A percentile compares a stretch with the other conserved stretches of the same genome.
Conservation (phyloP, 1,140 invertebrate species). For the Bombus sibiricus region DNA sequence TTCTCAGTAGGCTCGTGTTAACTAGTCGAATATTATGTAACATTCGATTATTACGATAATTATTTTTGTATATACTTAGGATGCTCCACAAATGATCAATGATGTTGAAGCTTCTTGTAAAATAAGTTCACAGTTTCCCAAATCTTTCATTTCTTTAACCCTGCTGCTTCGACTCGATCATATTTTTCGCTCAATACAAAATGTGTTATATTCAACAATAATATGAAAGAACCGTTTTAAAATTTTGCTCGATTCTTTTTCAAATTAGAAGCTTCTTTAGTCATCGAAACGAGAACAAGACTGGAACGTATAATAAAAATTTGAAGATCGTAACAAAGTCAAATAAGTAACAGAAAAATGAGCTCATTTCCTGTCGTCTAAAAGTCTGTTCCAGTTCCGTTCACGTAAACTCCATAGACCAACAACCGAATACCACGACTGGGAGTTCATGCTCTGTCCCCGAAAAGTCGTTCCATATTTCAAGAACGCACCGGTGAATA, state of each 20-base stretch:
- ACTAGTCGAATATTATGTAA: not conserved
- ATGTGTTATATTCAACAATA: not conserved
- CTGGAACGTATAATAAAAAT: not conserved
- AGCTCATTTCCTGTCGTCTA: not conserved
- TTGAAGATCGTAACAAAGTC: not conserved
- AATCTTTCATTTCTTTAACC: not conserved
- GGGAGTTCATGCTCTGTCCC: not conserved
- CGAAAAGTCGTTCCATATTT: not conserved
- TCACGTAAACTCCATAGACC: not conserved
- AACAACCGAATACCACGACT: not conserved
- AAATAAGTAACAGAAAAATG: not conserved
- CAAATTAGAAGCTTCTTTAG: not conserved
- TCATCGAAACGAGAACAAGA: not conserved
- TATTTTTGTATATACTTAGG: not conserved
- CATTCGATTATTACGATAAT: not conserved
- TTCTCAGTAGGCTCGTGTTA: not conserved
- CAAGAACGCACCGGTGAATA: conserved; percentile 17
- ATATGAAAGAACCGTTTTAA: not conserved
- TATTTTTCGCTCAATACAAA: not conserved
- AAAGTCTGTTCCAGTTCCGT: not conserved
- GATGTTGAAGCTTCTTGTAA: too few species aligned
- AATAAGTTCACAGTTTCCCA: too few species aligned
- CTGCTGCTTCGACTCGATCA: not conserved
- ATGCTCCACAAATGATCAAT: not conserved
- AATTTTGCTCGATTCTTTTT: not conserved